Base-by-base conservation (phyloP, 2,888 invertebrate species). In the Drosophila helvetica region DNA sequence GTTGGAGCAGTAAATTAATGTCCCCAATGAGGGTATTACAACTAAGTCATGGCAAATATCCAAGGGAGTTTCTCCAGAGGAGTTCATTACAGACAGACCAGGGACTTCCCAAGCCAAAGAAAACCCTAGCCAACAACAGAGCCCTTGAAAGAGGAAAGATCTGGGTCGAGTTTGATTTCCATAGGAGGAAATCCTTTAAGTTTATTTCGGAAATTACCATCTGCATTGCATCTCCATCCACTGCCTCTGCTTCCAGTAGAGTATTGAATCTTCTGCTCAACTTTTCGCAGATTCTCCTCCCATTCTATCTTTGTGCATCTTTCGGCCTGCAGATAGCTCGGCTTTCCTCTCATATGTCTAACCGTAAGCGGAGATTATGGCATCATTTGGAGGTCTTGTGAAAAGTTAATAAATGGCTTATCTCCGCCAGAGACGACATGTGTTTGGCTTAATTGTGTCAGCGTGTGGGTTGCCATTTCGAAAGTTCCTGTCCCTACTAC, bases 381-480 rank as follows among this genome's bases (percentile, higher is more conserved):
- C 88, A 89, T 89, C 89, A 89, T 87, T 89, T 87, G 65, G 71
- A 70, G 68, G 74, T 78, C 86, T 70, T 86, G 89, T 88, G 81
- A 86, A 86, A 90, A 82, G 88, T 89, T 89, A 90, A 88, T 88
- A 90, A 89, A 88, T 88, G 90, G 90, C 80, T 89, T 90, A 81
- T 86, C 83, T 85, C 60, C 61, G 71, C 56, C 74, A 52, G 64
- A 51, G 73, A 79, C 76, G 89, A 85, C 84, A 89, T 87, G 86
- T 88, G 88, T 89, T 88, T 85, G 89, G 88, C 88, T 85, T 88
- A 89, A 89, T 89, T 85, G 85, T 85, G 89, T 88, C 89, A 89
- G 86, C 86, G 83, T 84, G 83, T 84, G 89, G 83, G 83, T 69
- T 38, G 72, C 60, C 79, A 66, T 84, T 89, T 84, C 59, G 83